phyloP scores from a whole-genome alignment of 2,113 vertebrate species.

The Ptilonorhynchus violaceus region DNA sequence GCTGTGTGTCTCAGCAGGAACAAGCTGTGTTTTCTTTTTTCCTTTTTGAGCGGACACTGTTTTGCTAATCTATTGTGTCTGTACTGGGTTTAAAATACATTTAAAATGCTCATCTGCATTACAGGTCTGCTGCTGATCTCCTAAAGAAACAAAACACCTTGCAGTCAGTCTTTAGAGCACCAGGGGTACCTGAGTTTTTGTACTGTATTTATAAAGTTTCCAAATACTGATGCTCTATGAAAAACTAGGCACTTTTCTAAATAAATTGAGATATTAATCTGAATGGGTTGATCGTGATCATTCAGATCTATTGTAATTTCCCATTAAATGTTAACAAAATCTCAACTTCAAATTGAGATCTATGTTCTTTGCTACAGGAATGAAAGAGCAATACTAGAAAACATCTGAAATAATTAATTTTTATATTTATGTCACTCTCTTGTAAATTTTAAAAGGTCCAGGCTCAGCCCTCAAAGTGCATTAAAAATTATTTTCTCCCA shows the following conservation, averaged over 20 bases:
- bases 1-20: not conserved
- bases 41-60: not conserved
- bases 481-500: not conserved
- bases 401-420: not conserved
- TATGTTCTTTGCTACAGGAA: not conserved
- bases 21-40: not conserved
- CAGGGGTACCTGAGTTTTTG: not conserved
- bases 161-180: not conserved
- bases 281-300: not conserved
- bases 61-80: not conserved
- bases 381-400: not conserved
- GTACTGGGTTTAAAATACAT: not conserved
- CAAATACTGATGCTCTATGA: not conserved
- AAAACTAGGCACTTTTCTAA: not conserved
- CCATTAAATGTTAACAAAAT: not conserved
- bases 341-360: not conserved
- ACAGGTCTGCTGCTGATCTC: not conserved
- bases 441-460: not conserved
- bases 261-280: not conserved
- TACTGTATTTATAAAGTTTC: not conserved
- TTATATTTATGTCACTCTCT: not conserved
- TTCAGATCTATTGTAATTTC: not conserved
- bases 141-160: not conserved
- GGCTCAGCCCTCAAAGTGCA: not conserved
- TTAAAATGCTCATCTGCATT: not conserved